These are phyloP conservation scores for Corydoras maculifer DNA, from an alignment of 2,113 vertebrate genomes.

Conservation along the genomic window DNA sequence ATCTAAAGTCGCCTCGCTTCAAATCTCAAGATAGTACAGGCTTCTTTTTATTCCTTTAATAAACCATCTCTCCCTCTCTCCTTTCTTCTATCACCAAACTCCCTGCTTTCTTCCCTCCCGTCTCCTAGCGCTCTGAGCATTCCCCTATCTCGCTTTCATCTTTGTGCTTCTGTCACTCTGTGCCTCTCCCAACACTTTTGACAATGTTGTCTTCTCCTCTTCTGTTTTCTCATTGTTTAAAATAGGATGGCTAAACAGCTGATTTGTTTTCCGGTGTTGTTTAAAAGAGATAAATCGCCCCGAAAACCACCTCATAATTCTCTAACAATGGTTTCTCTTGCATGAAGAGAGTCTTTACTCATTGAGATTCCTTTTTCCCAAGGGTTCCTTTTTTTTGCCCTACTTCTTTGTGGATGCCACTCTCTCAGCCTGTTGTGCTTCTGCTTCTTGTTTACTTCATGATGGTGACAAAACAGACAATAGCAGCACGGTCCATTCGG, in stretches of 20 bases:
- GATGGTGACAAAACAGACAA: constrained; percentile 27
- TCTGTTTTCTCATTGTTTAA: not conserved
- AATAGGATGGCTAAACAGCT: not conserved
- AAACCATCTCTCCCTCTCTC: constrained; percentile 6
- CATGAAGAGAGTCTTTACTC: not conserved
- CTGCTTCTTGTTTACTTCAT: constrained; percentile 21
- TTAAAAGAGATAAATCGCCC: not conserved
- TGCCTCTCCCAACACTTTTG: not conserved
- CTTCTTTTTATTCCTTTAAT: constrained; percentile 18
- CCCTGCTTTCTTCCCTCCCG: not conserved
- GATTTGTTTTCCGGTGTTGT: not conserved
- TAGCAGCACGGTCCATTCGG: constrained; percentile 15
- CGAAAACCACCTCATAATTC: not conserved
- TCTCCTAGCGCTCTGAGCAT: constrained; percentile 17
- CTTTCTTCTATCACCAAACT: not conserved
- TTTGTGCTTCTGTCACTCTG: constrained; percentile 2
- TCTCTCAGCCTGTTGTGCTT: not conserved
- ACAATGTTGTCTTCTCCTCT: not conserved
- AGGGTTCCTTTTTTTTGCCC: constrained; percentile 8
- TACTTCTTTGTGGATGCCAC: not conserved
- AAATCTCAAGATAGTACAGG: constrained; percentile 11
- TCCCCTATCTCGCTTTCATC: constrained; percentile 19
- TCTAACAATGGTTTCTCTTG: not conserved
- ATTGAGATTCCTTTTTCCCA: constrained; percentile 1
- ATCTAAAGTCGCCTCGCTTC: constrained; percentile 4